Evolutionary conservation across 2,797 vertebrate species (phyloP).

Genomic region (Lithobates sylvaticus): DNA sequence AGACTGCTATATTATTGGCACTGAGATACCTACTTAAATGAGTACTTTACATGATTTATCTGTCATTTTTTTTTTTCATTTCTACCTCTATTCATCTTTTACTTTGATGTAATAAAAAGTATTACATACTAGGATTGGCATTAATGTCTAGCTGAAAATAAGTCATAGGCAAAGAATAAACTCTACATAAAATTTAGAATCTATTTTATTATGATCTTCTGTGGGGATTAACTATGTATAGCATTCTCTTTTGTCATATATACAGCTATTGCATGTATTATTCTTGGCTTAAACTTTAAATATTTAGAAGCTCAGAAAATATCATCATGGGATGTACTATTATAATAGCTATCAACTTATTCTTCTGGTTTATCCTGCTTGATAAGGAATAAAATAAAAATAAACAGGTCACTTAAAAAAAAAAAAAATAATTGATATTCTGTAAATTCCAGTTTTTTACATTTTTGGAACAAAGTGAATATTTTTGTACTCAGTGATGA

Average conservation of each 20-base stretch:
- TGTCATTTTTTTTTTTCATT: conserved; percentile 17
- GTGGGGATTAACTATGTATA: conserved; percentile 28
- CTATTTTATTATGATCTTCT: conserved; percentile 20
- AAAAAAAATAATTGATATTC: too few species aligned
- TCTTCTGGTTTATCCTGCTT: conserved; percentile 21
- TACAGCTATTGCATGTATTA: background rate
- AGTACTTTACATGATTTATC: background rate
- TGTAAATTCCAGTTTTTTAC: too few species aligned
- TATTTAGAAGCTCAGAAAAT: conserved; percentile 2
- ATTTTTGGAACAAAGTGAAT: too few species aligned
- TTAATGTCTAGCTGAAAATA: conserved; percentile 18
- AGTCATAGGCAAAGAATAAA: conserved; percentile 27
- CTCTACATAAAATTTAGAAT: conserved; percentile 12
- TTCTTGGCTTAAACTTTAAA: conserved; percentile 23
- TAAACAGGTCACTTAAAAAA: background rate
- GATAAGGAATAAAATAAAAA: background rate
- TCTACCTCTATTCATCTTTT: background rate
- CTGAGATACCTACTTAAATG: background rate
- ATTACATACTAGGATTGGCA: conserved; percentile 1
- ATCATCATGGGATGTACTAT: conserved; percentile 1
- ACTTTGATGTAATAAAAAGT: conserved; percentile 14
- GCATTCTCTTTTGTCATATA: conserved; percentile 21
- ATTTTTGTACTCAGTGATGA: too few species aligned
- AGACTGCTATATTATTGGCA: background rate
- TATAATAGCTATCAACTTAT: conserved; percentile 23